Evolutionary conservation across 1,140 invertebrate genomes (phyloP), one percentile per base, ranked within the genome.

Genomic region (Achatina immaculata): DNA sequence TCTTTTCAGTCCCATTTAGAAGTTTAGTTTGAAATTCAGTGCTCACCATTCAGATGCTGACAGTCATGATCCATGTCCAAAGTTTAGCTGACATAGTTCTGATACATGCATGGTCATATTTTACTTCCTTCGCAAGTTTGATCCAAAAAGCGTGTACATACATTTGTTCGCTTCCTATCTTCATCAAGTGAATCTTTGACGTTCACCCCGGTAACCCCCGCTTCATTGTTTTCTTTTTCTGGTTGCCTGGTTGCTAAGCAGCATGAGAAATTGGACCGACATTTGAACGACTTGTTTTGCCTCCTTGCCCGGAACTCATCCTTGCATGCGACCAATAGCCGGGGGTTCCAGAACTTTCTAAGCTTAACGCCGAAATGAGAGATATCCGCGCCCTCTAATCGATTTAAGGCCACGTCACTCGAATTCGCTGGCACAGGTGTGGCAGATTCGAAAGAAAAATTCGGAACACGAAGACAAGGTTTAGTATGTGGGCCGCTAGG

Each of bases 251-350:
- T 62, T 62, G 58, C 58, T 62, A 62, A 62, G 58, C 58, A 62
- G 31, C 58, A 31, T 62, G 58, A 62, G 58, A 62, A 62, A 62
- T 31, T 62, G 58, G 58, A 28, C 58, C 58, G 58, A 19, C 2
- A 62, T 62, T 16, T 62, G 28, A 62, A 62, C n/a, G 51, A 62
- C n/a, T 62, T 55, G 28, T n/a, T 62, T 62, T 62, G 58, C 28
- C 58, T 62, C 58, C 58, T 62, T 62, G 58, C 58, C 58, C 58
- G 58, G 58, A 62, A 62, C 58, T 62, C 58, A 62, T 62, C 58
- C 58, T 62, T 31, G 58, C 58, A 62, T 62, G 58, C 58, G 28
- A 62, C n/a, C 58, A 34, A 7, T 62, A 28, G 7, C 28, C 48
- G 48, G 58, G 58, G 58, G n/a, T 62, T 62, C 58, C 28, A 62